Base-by-base conservation (phyloP, 2,888 invertebrate genomes). In the Xylocampa areola region DNA sequence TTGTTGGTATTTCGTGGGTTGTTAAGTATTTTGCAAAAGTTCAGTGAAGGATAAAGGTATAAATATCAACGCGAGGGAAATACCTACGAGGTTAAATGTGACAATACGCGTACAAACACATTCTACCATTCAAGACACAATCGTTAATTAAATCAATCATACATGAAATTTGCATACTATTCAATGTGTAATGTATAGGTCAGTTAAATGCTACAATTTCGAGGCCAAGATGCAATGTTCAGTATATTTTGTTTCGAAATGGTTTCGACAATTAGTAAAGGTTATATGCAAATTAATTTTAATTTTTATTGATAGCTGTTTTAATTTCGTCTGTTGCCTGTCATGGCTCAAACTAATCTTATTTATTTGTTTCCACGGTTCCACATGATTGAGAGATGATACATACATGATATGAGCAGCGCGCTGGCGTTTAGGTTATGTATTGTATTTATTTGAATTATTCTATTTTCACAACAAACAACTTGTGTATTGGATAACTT, bases 191-290 rank as follows among this genome's bases (percentile, higher is more conserved):
- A 50, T 17, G 19, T 35, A 44, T 62, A 65, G 66, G 71, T 53
- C 71, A 70, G 49, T 58, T 51, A 40, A 55, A 48, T 41, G 50
- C 39, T 62, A 37, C 39, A 23, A 13, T 37, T 50, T 47, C 16
- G 47, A 55, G 55, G 70, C 45, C 55, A 66, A 39, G 49, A 54
- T 44, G 33, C 70, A 62, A 52, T 41, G 33, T 30, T 30, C 19
- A 51, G 41, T 33, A 41, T 33, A 19, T 35, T 19, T 30, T 1
- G 50, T 50, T 68, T 25, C 21, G 21, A 52, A 61, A 52, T 35
- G 11, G 21, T 59, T 37, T 10, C 33, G 10, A 10, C 11, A 41
- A 55, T 44, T 16, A 29, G 6, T 35, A 25, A 66, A 65, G 44
- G 19, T 13, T n/a, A 17, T 25, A 11, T 7, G 41, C 3, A 1